Evolutionary conservation across 2,888 invertebrate species (phyloP).

Genomic region (Rhopalosiphum nymphaeae): DNA sequence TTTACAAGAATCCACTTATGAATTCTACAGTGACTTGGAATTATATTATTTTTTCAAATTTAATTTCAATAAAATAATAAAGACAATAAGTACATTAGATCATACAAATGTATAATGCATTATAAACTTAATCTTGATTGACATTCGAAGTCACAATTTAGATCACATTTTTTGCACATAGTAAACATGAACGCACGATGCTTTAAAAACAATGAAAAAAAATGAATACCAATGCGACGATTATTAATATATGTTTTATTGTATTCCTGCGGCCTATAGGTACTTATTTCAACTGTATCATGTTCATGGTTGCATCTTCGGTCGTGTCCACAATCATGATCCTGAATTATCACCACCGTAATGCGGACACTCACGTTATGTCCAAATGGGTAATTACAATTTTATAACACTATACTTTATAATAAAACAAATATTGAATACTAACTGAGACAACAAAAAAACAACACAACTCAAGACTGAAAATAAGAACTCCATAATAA

Average conservation of each 20-base stretch:
- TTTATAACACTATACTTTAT: neutral
- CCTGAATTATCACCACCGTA: conserved; percentile 97
- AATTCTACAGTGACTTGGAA: conserved; percentile 55
- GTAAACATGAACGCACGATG: conserved; percentile 53
- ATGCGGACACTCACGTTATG: conserved; percentile 97
- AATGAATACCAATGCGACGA: conserved; percentile 31
- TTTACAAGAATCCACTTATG: conserved; percentile 21
- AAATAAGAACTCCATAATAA: neutral
- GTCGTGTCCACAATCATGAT: conserved; percentile 98
- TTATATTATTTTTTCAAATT: neutral
- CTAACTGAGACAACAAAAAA: neutral
- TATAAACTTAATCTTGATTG: neutral
- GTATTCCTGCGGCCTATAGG: conserved; percentile 72
- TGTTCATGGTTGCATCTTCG: conserved; percentile 99
- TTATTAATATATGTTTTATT: conserved; percentile 52
- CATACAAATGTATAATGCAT: neutral
- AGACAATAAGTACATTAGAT: neutral
- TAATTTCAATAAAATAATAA: neutral
- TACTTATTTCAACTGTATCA: conserved; percentile 99
- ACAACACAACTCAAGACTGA: neutral
- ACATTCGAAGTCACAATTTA: conserved; percentile 55
- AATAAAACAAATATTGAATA: neutral
- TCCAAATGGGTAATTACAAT: conserved; percentile 85
- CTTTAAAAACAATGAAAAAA: conserved; percentile 37
- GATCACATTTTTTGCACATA: conserved; percentile 55